These are phyloP conservation scores for Catostylus mosaicus DNA, from an alignment of 30 jellyfish, hydroid and myxozoan genomes.

Conservation along the genomic window DNA sequence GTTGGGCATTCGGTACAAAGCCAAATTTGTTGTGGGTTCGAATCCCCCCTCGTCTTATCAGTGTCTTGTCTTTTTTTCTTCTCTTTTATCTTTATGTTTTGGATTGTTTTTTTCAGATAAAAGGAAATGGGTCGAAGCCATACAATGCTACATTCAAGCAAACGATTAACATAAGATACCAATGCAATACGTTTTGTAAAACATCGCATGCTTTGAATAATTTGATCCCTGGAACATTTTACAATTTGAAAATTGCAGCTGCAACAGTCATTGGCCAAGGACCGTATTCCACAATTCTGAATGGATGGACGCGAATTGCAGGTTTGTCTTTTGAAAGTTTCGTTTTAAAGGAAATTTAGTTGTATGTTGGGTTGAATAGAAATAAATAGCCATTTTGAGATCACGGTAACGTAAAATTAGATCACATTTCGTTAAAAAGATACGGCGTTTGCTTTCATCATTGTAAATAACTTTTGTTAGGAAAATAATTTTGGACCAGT, in stretches of 20 bases:
- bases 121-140: constrained; percentile 43
- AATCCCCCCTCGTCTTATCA: neutral
- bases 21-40: no score
- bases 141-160: constrained; percentile 51
- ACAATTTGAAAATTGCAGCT: constrained; percentile 47
- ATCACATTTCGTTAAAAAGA: no score
- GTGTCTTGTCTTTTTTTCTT: neutral
- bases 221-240: constrained; percentile 45
- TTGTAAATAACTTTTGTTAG: no score
- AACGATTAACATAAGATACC: neutral
- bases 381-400: no score
- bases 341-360: no score
- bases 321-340: constrained; percentile 36
- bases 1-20: no score
- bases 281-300: constrained; percentile 17
- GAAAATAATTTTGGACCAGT: no score
- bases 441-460: no score
- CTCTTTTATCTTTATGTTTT: neutral
- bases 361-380: no score
- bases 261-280: constrained; percentile 59
- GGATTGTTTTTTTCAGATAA: constrained; percentile 17
- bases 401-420: no score
- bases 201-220: neutral
- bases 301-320: constrained; percentile 35
- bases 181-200: constrained; percentile 20